phyloP scores from a whole-genome alignment of 2,797 vertebrate species.

The Notamacropus eugenii region DNA sequence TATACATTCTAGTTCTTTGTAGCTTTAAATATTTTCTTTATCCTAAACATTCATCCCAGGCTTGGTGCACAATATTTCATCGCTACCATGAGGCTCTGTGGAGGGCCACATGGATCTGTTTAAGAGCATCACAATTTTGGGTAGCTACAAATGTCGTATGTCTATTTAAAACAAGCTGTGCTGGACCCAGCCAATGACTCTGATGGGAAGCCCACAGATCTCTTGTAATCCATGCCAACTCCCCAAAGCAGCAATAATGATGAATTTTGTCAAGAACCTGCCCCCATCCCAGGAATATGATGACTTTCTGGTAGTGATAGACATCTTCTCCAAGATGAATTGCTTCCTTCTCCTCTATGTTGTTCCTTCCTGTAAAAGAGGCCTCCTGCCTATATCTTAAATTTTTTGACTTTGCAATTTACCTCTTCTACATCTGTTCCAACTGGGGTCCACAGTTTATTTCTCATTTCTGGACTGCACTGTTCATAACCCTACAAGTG shows the following conservation, averaged over 20 bases:
- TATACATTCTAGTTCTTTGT: background rate
- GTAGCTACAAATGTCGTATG: background rate
- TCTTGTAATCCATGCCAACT: background rate
- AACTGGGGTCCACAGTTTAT: background rate
- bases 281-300: background rate
- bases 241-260: background rate
- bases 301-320: background rate
- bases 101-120: background rate
- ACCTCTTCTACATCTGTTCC: background rate
- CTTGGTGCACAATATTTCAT: background rate
- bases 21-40: background rate
- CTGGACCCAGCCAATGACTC: background rate
- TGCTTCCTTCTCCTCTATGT: too few relatives aligned
- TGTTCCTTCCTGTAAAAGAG: background rate
- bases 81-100: background rate
- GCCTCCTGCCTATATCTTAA: background rate
- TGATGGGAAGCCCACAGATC: background rate
- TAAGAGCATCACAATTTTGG: background rate
- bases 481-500: background rate
- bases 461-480: background rate
- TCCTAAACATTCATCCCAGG: background rate
- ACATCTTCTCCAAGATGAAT: too few relatives aligned
- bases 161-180: background rate
- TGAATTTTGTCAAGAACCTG: background rate
- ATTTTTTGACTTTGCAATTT: background rate